These are phyloP conservation scores for Dolomedes plantarius DNA, from an alignment of 2,888 invertebrate genomes.

Conservation along the genomic window DNA sequence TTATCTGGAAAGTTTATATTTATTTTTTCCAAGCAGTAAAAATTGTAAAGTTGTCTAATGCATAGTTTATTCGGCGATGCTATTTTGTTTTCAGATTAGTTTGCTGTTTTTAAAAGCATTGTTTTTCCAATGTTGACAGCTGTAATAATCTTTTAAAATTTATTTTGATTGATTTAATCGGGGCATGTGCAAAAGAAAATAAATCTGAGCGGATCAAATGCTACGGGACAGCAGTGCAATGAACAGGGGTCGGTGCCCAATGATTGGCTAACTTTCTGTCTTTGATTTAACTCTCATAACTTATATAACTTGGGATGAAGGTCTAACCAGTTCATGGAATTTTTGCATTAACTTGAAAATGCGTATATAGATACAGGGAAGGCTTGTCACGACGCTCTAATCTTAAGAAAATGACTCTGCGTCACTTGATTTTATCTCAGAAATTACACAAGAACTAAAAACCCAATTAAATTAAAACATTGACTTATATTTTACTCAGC, in stretches of 20 bases:
- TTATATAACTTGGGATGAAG: slow-evolving; percentile 8
- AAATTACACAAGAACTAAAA: no score
- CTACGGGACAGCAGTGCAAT: slow-evolving; percentile 72
- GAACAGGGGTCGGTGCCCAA: slow-evolving; percentile 39
- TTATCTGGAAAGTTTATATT: no score
- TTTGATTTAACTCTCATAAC: slow-evolving; percentile 23
- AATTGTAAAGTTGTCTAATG: no score
- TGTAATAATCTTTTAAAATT: slow-evolving; percentile 16
- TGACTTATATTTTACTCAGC: no score
- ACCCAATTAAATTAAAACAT: no score
- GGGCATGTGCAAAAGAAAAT: slow-evolving; percentile 64
- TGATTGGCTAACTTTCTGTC: slow-evolving; percentile 39
- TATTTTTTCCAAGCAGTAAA: no score
- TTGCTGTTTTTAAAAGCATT: background rate
- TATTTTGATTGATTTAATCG: slow-evolving; percentile 4
- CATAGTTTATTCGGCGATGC: background rate
- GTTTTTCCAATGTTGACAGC: background rate
- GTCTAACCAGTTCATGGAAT: slow-evolving; percentile 17
- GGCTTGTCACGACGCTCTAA: no score
- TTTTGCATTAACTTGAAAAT: background rate
- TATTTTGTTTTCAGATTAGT: background rate
- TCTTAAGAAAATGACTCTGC: no score
- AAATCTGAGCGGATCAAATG: slow-evolving; percentile 54
- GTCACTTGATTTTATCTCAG: no score
- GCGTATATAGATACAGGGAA: no score